Evolutionary conservation across 2,888 invertebrate genomes (phyloP), one percentile per base, ranked within the genome.

Genomic region (Anorthoa munda): DNA sequence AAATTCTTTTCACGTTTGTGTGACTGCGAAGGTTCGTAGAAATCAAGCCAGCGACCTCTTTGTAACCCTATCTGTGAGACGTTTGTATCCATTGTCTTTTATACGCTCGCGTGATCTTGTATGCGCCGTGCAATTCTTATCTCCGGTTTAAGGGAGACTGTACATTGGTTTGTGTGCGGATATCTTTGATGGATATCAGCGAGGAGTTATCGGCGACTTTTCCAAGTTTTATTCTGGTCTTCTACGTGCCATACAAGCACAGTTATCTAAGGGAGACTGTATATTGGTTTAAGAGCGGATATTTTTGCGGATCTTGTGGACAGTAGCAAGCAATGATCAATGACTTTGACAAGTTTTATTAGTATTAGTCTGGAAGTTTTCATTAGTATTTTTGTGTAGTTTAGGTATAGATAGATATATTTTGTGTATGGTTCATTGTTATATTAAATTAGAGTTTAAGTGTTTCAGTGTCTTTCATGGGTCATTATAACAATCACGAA

Each of bases 81-180:
- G 63, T 21, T 45, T 31, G 48, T 51, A 3, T n/a, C 39, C 50
- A 63, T 82, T 84, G 81, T 82, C 58, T 73, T 55, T 72, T 1
- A 31, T 68, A 84, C 81, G 82, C 67, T 71, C 18, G 17, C 82
- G 55, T 81, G 70, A n/a, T 71, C 63, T 59, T 82, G 55, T 66
- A 76, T 76, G 55, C 76, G 5, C 26, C n/a, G 13, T 39, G 69
- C 56, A 15, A 60, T 56, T 7, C 45, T 39, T 9, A 9, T 39
- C 39, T 39, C 9, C 39, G 39, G 39, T 39, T 39, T 70, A 60
- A 84, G 23, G 31, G 55, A 31, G 31, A 58, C 56, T 59, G 18
- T 17, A 75, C 12, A 75, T 58, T 63, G 26, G 4, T 9, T 48
- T 15, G 9, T 15, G 9, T 50, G 17, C 39, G 60, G 26, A 60